Evolutionary conservation across 2,888 invertebrate genomes (phyloP), one percentile per base, ranked within the genome.

Genomic region (Leucophenga montana): DNA sequence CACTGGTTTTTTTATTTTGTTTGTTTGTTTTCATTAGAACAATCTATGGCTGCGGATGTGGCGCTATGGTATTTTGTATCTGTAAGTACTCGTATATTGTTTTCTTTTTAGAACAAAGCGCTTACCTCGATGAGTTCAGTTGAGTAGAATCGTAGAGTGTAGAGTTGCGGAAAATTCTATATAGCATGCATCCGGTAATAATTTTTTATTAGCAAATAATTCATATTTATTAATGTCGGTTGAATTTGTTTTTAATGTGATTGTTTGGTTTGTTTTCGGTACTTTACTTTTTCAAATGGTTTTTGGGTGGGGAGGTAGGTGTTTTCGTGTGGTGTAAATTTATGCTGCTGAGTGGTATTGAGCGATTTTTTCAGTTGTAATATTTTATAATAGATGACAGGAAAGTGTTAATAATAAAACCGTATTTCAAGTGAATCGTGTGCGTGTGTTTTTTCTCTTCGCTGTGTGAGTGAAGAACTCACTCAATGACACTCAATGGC

Each of bases 221-320:
- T 64, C 27, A 64, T 46, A 64, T 64, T 64, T 64, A 64, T 64
- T 46, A 64, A 64, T 64, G 62, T 64, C 9, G 31, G 62, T 39
- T 18, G 46, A 46, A 46, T 46, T 62, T 62, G 64, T 64, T 69
- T 72, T 66, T 72, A 74, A 67, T 74, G 69, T 66, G 46, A 16
- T 48, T 33, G 9, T 4, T 39, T 44, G 64, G 22, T 11, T 20
- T 13, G 16, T 22, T n/a, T 3, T 39, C 8, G 39, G 11, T 8
- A 39, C 8, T 39, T 39, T n/a, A n/a, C n/a, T n/a, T n/a, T n/a
- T n/a, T n/a, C n/a, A n/a, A n/a, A n/a, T n/a, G n/a, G n/a, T n/a
- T 39, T 39, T 8, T 39, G 39, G 11, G n/a, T n/a, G 39, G 39
- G 8, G 39, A 39, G 11, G 8, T 33, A 8, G 33, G 33, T 33